Conservation (phyloP, 2,888 invertebrate genomes). For the Hyalella azteca region DNA sequence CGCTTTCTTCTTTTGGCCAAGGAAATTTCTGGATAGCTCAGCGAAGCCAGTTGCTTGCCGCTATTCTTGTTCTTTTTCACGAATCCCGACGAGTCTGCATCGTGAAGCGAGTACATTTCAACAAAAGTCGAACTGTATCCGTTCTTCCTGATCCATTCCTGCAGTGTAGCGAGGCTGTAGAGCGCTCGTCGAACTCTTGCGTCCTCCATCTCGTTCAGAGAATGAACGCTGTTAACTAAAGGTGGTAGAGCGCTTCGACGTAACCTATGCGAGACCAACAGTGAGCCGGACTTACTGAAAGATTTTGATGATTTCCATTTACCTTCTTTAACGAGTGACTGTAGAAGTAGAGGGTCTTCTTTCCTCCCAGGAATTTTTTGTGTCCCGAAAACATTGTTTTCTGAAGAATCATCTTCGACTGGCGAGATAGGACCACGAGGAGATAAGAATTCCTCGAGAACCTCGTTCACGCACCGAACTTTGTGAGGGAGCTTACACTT, state of each 20-base stretch:
- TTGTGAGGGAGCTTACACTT: constrained; percentile 40
- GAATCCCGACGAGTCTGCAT: not conserved
- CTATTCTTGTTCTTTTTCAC: not conserved
- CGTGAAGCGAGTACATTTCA: constrained; percentile 46
- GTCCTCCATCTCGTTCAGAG: constrained; percentile 33
- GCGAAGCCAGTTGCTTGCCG: constrained; percentile 3
- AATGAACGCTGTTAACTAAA: constrained; percentile 40
- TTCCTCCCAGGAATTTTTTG: not conserved
- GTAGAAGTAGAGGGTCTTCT: not conserved
- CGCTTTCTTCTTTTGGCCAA: not conserved
- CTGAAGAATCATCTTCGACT: not conserved
- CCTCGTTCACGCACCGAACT: constrained; percentile 34
- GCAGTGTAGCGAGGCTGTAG: constrained; percentile 47
- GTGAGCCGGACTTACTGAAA: not conserved
- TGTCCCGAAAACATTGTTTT: not conserved
- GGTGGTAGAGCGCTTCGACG: constrained; percentile 45
- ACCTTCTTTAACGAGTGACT: constrained; percentile 3
- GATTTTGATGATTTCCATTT: not conserved
- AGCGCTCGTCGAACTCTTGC: constrained; percentile 43
- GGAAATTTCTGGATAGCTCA: not conserved
- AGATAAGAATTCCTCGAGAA: constrained; percentile 23
- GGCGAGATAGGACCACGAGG: not conserved
- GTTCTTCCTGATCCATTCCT: constrained; percentile 48
- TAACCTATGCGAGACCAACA: constrained; percentile 42
- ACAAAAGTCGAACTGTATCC: constrained; percentile 47